Percentiles rank a stretch among this genome's conserved stretches.
phyloP scores from a whole-genome alignment of 2,113 vertebrate genomes.

The Motacilla alba region DNA sequence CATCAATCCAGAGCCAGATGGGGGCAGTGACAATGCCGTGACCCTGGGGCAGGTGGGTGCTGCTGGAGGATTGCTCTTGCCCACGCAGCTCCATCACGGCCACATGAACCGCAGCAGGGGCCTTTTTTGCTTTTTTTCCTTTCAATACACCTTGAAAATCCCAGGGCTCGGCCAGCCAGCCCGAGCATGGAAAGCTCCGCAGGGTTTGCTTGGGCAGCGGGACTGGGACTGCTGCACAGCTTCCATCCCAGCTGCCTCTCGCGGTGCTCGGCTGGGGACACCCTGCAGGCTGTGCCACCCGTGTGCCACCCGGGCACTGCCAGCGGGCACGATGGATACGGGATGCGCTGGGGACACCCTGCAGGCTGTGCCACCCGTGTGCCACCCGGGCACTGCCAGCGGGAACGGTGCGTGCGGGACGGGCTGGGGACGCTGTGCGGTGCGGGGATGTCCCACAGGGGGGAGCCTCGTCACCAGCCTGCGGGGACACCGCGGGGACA shows the following conservation, averaged over 20 bases:
- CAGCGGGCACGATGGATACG: not conserved
- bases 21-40: accelerated
- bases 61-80: not conserved
- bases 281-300: not conserved
- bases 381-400: not conserved
- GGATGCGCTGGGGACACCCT: not conserved
- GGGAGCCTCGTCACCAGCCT: constrained; percentile 35
- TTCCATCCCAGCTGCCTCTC: not conserved
- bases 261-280: not conserved
- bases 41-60: accelerated
- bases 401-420: accelerated
- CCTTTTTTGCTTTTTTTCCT: accelerated
- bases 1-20: not conserved
- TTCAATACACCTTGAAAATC: not conserved
- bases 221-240: accelerated
- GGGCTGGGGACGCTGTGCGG: not conserved
- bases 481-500: not conserved
- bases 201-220: accelerated
- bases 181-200: accelerated
- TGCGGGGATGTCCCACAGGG: constrained; percentile 21
- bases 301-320: not conserved
- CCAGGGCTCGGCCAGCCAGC: not conserved
- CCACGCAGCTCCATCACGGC: accelerated
- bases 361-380: not conserved
- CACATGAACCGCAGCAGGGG: not conserved